Conservation (phyloP, 2,797 vertebrate genomes). For the Syncerus caffer region DNA sequence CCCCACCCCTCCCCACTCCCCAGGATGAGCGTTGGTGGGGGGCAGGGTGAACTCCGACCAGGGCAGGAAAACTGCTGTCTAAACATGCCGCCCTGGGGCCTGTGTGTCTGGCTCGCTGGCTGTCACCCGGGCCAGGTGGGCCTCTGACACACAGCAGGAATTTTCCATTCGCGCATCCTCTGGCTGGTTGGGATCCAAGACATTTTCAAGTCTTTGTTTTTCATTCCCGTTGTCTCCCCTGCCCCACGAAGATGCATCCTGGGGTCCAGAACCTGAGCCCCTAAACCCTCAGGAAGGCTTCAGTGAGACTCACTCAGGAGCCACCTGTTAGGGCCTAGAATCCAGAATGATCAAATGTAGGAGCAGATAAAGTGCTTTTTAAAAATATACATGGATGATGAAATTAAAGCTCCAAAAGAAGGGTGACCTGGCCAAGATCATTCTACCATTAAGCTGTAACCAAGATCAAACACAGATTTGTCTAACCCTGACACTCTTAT, state of each 20-base stretch:
- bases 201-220: slow-evolving; percentile 34
- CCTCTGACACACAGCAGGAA: slow-evolving; percentile 76
- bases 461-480: neutral
- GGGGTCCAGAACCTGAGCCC: neutral
- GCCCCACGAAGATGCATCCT: neutral
- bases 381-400: neutral
- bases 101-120: slow-evolving; percentile 54
- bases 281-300: neutral
- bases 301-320: neutral
- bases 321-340: neutral
- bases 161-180: slow-evolving; percentile 75
- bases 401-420: neutral
- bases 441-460: neutral
- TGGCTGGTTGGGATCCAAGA: slow-evolving; percentile 71
- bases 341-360: neutral
- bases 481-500: neutral
- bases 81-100: slow-evolving; percentile 57
- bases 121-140: slow-evolving; percentile 76
- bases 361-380: neutral
- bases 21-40: neutral
- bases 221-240: slow-evolving; percentile 28
- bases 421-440: neutral
- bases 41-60: slow-evolving; percentile 7
- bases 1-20: neutral
- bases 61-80: slow-evolving; percentile 68